A percentile compares a stretch with the other conserved stretches of the same genome.
Evolutionary conservation across 2,797 vertebrate genomes (phyloP).

Genomic region (Lithobates pipiens): DNA sequence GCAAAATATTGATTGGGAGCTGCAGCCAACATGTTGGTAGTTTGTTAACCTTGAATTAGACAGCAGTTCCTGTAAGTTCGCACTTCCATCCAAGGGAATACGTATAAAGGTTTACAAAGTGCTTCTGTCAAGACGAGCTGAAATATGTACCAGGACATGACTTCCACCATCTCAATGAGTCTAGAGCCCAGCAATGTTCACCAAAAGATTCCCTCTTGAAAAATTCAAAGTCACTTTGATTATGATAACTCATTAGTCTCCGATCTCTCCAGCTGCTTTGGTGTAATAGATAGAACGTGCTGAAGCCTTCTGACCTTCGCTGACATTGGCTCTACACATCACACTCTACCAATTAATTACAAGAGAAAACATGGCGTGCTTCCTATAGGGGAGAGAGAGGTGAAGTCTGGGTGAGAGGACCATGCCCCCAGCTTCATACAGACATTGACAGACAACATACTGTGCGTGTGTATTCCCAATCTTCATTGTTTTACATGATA

Average conservation of each 20-base stretch:
- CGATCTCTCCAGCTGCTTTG: slow-evolving; percentile 37
- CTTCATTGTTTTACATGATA: neutral
- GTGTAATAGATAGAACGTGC: slow-evolving; percentile 31
- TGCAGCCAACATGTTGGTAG: neutral
- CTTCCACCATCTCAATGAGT: neutral
- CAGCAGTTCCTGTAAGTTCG: neutral
- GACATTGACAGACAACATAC: neutral
- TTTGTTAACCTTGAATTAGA: slow-evolving; percentile 22
- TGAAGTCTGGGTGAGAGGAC: slow-evolving; percentile 1
- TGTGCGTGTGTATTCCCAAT: neutral
- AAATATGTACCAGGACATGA: neutral
- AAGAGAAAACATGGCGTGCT: slow-evolving; percentile 18
- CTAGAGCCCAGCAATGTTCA: neutral
- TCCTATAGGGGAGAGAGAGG: slow-evolving; percentile 27
- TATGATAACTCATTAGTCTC: slow-evolving; percentile 52
- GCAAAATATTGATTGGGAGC: slow-evolving; percentile 15
- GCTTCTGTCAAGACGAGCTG: neutral
- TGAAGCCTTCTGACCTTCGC: slow-evolving; percentile 41
- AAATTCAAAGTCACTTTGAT: slow-evolving; percentile 44
- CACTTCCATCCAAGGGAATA: neutral
- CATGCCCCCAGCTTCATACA: neutral
- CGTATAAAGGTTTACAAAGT: neutral
- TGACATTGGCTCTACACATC: slow-evolving; percentile 24
- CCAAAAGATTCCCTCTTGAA: neutral
- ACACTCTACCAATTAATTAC: slow-evolving; percentile 14